Conservation (phyloP, 2,113 vertebrate genomes). For the Apeltes quadracus region DNA sequence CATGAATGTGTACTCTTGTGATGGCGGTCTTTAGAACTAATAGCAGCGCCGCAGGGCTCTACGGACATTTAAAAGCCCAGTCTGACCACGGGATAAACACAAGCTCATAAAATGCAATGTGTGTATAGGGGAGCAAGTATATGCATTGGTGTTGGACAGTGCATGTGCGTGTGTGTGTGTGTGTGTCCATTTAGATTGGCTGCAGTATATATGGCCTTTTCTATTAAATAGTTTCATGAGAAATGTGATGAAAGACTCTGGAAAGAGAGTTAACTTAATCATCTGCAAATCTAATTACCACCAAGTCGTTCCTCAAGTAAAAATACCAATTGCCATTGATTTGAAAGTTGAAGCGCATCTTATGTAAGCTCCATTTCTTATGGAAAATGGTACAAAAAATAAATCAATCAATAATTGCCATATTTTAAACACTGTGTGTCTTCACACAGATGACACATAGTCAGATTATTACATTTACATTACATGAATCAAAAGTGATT, state of each 20-base stretch:
- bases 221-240: conserved; percentile 46
- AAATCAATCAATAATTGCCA: too few relatives aligned
- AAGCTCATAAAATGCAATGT: conserved; percentile 64
- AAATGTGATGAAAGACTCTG: conserved; percentile 1
- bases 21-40: conserved; percentile 70
- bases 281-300: not conserved
- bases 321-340: not conserved
- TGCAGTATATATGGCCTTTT: conserved; percentile 70
- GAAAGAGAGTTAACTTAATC: not conserved
- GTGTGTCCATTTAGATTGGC: conserved; percentile 33
- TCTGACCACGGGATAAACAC: conserved; percentile 73
- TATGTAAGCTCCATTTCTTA: not conserved
- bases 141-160: conserved; percentile 46
- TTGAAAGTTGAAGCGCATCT: not conserved
- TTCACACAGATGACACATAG: not conserved
- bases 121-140: conserved; percentile 35
- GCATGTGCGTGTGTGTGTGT: conserved; percentile 52
- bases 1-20: conserved; percentile 73
- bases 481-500: not conserved
- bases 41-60: conserved; percentile 68
- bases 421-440: not conserved
- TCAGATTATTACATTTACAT: not conserved
- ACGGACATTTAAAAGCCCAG: conserved; percentile 72
- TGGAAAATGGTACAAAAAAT: not conserved
- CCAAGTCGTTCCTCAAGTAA: not conserved